Base-by-base conservation (phyloP, 2,888 invertebrate genomes). In the Calliopum simillimum region DNA sequence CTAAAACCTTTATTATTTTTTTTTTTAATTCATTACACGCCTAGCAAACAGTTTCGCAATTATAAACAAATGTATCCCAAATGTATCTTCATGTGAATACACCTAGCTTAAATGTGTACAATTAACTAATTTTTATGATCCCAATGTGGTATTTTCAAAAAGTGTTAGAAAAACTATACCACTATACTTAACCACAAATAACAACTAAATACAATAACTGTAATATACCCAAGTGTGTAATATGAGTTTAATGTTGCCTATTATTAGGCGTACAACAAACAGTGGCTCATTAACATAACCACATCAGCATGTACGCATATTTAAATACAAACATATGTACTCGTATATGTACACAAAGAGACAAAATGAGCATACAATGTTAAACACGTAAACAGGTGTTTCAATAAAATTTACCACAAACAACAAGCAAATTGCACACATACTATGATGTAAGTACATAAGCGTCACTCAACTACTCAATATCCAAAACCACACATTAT, bases 201-300 rank as follows among this genome's bases (percentile, higher is more conserved):
- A 33, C 33, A 33, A 33, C 33, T 6, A 33, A 4, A 33, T 6
- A 6, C 33, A 33, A 33, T 33, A 33, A 33, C 8, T 33, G 33
- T 33, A 33, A 1, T 33, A 33, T 33, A 33, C 33, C 33, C 33
- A 33, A 33, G 33, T 33, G 33, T 8, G 33, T 33, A 8, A 33
- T 33, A 8, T 21, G 4, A 43, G 44, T 8, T n/a, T 23, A 61
- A 46, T 61, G 61, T 23, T 23, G 61, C 46, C 61, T 61, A 47
- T 47, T 61, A 61, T 61, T 59, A 46, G 61, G 46, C 61, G 61
- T 46, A 61, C 12, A n/a, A 44, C 44, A 61, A 61, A 61, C 61
- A 47, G 61, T 4, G 44, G 61, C 61, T 61, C 61, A 61, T 61
- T 61, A 61, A 61, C 61, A 46, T 43, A 61, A 43, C 61, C 61